Evolutionary conservation across 2,797 vertebrate species (phyloP).

Genomic region (Podarcis siculus): DNA sequence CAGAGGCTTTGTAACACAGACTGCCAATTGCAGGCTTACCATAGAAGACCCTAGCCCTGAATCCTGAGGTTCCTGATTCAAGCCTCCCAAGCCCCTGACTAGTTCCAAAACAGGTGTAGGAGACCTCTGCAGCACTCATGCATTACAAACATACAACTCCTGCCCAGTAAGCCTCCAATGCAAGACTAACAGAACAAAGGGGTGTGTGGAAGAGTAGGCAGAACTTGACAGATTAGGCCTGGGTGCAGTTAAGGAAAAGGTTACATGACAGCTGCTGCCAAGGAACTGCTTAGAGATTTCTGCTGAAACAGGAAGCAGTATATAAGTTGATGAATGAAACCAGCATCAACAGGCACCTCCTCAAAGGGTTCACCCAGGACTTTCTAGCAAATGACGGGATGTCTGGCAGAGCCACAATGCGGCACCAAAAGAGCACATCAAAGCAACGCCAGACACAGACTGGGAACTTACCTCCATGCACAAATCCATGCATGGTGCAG

Average conservation of each 20-base stretch:
- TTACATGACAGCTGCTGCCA: not conserved
- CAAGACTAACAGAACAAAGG: not conserved
- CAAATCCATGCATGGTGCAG: conserved; percentile 90
- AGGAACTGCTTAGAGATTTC: no score
- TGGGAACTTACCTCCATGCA: conserved; percentile 88
- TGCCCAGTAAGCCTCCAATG: not conserved
- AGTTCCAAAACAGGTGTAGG: not conserved
- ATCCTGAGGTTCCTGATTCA: not conserved
- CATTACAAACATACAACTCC: not conserved
- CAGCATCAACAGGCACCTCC: not conserved
- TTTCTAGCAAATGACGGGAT: rapidly evolving
- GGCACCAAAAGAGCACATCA: not conserved
- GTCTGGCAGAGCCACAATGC: not conserved
- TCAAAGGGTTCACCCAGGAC: not conserved
- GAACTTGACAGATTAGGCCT: not conserved
- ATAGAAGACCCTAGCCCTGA: no score
- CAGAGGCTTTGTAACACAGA: not conserved
- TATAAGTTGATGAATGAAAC: no score
- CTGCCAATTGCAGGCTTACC: not conserved
- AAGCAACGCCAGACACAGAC: not conserved
- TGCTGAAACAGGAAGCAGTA: no score
- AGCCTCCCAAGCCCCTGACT: no score
- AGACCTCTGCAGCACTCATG: not conserved
- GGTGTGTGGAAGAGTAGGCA: no score
- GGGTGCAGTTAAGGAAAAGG: not conserved